Evolutionary conservation across 1,140 invertebrate genomes (phyloP).

Genomic region (Platyura marginata): DNA sequence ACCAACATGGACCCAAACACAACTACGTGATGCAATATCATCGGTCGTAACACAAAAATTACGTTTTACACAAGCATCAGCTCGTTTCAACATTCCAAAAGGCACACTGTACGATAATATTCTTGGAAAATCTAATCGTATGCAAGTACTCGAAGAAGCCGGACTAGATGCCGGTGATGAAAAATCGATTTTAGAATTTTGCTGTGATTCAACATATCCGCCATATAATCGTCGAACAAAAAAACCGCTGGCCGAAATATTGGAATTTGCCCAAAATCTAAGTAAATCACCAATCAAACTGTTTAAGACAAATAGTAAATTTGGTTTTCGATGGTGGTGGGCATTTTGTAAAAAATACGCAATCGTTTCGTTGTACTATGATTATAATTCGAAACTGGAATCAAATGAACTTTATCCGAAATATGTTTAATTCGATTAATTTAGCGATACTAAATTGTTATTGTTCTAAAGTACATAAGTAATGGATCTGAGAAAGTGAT

Average conservation of each 20-base stretch:
- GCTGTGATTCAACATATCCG: conserved; percentile 49
- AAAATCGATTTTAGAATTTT: conserved; percentile 45
- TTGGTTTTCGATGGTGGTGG: conserved; percentile 64
- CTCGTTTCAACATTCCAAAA: conserved; percentile 52
- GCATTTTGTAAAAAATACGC: conserved; percentile 63
- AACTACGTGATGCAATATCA: conserved; percentile 54
- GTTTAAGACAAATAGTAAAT: conserved; percentile 43
- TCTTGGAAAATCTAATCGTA: conserved; percentile 54
- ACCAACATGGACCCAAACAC: conserved; percentile 54
- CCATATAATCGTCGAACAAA: conserved; percentile 54
- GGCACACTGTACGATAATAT: conserved; percentile 64
- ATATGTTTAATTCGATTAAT: no score
- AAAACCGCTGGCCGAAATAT: conserved; percentile 41
- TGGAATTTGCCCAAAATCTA: conserved; percentile 44
- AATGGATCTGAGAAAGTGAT: no score
- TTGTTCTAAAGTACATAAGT: no score
- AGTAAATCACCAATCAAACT: conserved; percentile 40
- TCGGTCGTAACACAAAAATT: conserved; percentile 55
- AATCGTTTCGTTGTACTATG: conserved; percentile 44
- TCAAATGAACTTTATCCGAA: no score
- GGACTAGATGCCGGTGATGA: conserved; percentile 41
- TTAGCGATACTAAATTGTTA: no score
- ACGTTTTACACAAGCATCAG: conserved; percentile 55
- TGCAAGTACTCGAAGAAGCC: conserved; percentile 52
- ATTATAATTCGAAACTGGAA: no score